phyloP scores from a whole-genome alignment of 2,113 vertebrate species.

The Daubentonia madagascariensis region DNA sequence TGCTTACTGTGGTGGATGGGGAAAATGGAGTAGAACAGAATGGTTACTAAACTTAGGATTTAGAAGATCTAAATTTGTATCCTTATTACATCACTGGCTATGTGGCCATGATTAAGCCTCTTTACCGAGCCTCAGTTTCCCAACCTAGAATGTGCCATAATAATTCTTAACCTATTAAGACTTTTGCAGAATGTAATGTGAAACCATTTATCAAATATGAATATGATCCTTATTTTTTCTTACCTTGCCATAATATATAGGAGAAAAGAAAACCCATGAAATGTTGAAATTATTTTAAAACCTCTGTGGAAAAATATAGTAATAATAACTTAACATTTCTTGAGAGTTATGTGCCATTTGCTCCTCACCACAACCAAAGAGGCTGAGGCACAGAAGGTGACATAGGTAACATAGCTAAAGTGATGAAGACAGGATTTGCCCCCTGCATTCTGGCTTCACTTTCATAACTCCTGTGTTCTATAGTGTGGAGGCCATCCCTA shows the following conservation, averaged over 20 bases:
- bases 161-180: not conserved
- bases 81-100: not conserved
- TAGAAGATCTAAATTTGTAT: not conserved
- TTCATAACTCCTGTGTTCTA: not conserved
- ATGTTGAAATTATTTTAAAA: not conserved
- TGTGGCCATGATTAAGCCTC: not conserved
- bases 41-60: not conserved
- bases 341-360: not conserved
- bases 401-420: not conserved
- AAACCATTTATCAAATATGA: not conserved
- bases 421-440: not conserved
- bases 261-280: not conserved
- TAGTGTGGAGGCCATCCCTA: not conserved
- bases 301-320: not conserved
- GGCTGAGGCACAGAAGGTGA: not conserved
- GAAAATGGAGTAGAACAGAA: not conserved
- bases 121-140: not conserved
- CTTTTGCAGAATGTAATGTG: not conserved
- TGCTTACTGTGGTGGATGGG: not conserved
- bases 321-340: not conserved
- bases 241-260: not conserved
- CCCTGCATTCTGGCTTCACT: rapidly evolving
- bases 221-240: not conserved
- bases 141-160: not conserved
- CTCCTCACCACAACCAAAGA: not conserved